Conservation (phyloP, 2,797 vertebrate species). For the Coluber constrictor region DNA sequence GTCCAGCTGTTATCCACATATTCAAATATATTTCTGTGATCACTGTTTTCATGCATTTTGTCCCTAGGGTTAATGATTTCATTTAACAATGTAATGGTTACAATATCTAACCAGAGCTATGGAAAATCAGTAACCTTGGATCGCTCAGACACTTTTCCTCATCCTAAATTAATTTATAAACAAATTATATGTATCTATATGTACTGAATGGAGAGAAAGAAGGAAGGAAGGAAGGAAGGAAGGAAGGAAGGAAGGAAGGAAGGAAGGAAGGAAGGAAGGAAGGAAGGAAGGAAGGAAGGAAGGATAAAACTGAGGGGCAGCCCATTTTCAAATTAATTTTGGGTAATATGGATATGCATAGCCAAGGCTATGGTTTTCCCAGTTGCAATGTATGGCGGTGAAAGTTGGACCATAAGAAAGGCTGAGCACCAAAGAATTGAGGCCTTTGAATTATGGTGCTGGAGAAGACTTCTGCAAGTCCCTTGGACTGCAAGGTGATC, state of each 20-base stretch:
- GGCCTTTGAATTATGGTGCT: no score
- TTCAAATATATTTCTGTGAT: not conserved
- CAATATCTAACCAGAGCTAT: not conserved
- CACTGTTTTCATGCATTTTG: not conserved
- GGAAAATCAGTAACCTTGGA: not conserved
- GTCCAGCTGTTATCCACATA: not conserved
- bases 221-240: not conserved
- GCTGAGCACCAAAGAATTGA: no score
- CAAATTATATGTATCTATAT: not conserved
- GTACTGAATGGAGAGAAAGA: not conserved
- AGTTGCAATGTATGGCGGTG: no score
- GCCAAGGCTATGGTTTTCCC: no score
- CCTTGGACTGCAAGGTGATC: no score
- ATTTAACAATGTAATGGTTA: not conserved
- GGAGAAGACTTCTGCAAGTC: no score
- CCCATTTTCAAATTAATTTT: not conserved
- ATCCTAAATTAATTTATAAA: not conserved
- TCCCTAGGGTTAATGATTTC: not conserved
- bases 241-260: not conserved
- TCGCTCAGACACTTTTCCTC: not conserved
- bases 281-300: not conserved
- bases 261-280: not conserved
- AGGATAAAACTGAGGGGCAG: not conserved
- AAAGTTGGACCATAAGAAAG: no score
- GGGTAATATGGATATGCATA: not conserved